Conservation (phyloP, 2,888 invertebrate species). For the Pseudococcus jackbeardsleyi region DNA sequence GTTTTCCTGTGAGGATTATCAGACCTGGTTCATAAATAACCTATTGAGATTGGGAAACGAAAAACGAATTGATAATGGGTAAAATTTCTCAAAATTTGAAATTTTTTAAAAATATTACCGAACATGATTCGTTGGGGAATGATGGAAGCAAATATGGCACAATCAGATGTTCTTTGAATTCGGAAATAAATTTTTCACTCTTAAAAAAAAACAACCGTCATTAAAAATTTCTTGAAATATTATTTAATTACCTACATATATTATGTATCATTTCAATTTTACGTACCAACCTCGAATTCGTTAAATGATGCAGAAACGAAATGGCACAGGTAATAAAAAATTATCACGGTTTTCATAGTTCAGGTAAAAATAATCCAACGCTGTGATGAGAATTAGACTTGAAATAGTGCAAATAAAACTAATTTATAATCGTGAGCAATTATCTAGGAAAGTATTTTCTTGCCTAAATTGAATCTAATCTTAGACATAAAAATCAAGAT, state of each 20-base stretch:
- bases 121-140: neutral
- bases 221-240: neutral
- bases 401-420: neutral
- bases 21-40: neutral
- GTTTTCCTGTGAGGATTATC: neutral
- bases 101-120: constrained; percentile 3
- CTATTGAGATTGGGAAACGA: neutral
- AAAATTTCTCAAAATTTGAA: neutral
- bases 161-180: neutral
- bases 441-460: no score
- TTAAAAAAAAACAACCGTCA: neutral
- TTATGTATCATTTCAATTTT: no score
- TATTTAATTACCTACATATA: neutral
- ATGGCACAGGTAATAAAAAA: neutral
- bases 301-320: neutral
- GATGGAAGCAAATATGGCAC: neutral
- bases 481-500: no score
- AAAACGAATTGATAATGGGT: no score
- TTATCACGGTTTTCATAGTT: neutral
- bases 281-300: neutral
- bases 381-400: neutral
- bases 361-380: neutral
- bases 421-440: neutral
- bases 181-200: neutral
- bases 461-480: no score